phyloP scores from a whole-genome alignment of 1,140 invertebrate genomes.

The Delia radicum region DNA sequence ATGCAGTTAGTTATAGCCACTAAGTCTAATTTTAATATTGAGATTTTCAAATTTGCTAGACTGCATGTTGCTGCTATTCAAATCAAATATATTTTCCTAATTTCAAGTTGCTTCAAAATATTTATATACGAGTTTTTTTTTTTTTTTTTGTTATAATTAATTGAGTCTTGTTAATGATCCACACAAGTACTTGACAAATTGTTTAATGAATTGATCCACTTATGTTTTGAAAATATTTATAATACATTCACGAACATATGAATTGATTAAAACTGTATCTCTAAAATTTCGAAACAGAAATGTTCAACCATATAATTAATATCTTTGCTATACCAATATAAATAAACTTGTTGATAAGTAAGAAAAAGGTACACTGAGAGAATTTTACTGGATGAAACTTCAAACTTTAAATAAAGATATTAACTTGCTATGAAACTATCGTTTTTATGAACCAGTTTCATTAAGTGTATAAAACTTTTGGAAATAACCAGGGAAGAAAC shows the following conservation, averaged over 20 bases:
- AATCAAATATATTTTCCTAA: background rate
- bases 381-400: no score
- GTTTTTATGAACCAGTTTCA: no score
- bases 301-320: background rate
- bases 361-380: no score
- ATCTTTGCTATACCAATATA: no score
- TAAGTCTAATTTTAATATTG: background rate
- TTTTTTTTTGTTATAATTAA: background rate
- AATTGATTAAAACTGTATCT: background rate
- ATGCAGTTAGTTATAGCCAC: background rate
- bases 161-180: background rate
- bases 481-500: no score
- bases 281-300: background rate
- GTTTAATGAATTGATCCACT: conserved; percentile 5
- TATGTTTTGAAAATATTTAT: background rate
- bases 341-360: no score
- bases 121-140: background rate
- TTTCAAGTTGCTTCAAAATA: background rate
- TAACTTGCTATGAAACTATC: no score
- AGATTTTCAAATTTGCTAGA: background rate
- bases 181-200: conserved; percentile 12
- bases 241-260: background rate
- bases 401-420: no score
- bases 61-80: background rate
- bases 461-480: no score